phyloP scores from a whole-genome alignment of 2,113 vertebrate genomes.

The Pseudolaguvia tuberculata region DNA sequence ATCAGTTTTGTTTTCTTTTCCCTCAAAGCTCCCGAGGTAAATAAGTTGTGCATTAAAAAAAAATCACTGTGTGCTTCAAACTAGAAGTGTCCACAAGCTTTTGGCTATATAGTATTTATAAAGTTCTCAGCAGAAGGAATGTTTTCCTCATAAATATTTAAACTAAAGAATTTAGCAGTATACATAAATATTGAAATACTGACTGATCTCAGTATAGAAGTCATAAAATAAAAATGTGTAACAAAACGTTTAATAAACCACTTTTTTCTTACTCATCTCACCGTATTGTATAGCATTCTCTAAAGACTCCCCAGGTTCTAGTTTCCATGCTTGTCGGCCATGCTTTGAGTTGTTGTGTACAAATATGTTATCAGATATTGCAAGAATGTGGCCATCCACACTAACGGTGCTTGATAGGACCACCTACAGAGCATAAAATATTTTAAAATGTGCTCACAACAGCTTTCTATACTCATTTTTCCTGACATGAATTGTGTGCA shows the following conservation, averaged over 20 bases:
- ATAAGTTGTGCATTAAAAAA: not conserved
- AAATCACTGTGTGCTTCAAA: not conserved
- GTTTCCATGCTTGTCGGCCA: slow-evolving; percentile 67
- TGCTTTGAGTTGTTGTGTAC: slow-evolving; percentile 77
- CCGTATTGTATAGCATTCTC: slow-evolving; percentile 60
- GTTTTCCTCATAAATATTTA: no score
- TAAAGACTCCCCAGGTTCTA: slow-evolving; percentile 70
- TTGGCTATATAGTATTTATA: no score
- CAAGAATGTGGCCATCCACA: slow-evolving; percentile 70
- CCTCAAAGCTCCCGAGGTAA: not conserved
- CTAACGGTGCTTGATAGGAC: slow-evolving; percentile 71
- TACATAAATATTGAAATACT: no score
- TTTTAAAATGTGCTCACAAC: not conserved
- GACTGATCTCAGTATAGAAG: no score
- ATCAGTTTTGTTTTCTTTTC: not conserved
- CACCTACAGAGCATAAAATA: slow-evolving; percentile 56
- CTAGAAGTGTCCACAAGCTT: no score
- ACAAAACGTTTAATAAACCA: no score
- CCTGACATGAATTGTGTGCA: slow-evolving; percentile 39
- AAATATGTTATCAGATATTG: slow-evolving; percentile 73
- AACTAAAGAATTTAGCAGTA: no score
- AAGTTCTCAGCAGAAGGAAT: no score
- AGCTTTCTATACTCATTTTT: not conserved
- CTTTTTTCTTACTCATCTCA: slow-evolving; percentile 19
- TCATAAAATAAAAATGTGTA: not conserved